Percentiles rank a stretch among this genome's conserved stretches.
phyloP scores from a whole-genome alignment of 1,140 invertebrate species.

The Bombus waltoni region DNA sequence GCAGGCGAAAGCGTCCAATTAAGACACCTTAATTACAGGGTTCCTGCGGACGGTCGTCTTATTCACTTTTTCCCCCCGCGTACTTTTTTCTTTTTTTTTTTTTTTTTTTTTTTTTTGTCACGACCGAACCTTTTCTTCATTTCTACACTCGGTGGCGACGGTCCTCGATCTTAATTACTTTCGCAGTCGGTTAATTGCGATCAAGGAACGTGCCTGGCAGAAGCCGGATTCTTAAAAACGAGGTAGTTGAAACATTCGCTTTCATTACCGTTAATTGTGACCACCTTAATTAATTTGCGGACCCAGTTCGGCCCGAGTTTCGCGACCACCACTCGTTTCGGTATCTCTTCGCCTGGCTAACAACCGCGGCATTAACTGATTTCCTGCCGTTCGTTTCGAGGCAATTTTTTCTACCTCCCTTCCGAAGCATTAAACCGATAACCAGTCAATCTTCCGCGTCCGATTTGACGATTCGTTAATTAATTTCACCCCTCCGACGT shows the following conservation, averaged over 20 bases:
- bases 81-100: neutral
- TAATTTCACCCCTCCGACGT: neutral
- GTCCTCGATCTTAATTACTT: constrained; percentile 69
- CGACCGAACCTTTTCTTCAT: constrained; percentile 67
- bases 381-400: neutral
- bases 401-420: neutral
- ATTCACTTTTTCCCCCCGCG: constrained; percentile 24
- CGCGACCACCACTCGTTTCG: constrained; percentile 14
- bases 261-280: constrained; percentile 67
- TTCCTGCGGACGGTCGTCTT: constrained; percentile 58
- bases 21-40: constrained; percentile 72
- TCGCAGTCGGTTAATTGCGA: constrained; percentile 72
- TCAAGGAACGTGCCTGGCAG: constrained; percentile 65
- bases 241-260: constrained; percentile 68
- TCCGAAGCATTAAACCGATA: neutral
- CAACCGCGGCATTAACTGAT: constrained; percentile 25
- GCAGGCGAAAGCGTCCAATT: constrained; percentile 70
- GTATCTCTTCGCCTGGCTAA: constrained; percentile 11
- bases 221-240: constrained; percentile 66
- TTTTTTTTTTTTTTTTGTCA: constrained; percentile 56
- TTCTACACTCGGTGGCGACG: constrained; percentile 64
- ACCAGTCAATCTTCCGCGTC: neutral
- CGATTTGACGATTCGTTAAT: constrained; percentile 10
- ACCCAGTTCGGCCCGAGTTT: constrained; percentile 10
- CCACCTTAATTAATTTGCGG: constrained; percentile 67